These are phyloP conservation scores for Syngnathoides biaculeatus DNA, from an alignment of 2,113 vertebrate species.

Conservation along the genomic window DNA sequence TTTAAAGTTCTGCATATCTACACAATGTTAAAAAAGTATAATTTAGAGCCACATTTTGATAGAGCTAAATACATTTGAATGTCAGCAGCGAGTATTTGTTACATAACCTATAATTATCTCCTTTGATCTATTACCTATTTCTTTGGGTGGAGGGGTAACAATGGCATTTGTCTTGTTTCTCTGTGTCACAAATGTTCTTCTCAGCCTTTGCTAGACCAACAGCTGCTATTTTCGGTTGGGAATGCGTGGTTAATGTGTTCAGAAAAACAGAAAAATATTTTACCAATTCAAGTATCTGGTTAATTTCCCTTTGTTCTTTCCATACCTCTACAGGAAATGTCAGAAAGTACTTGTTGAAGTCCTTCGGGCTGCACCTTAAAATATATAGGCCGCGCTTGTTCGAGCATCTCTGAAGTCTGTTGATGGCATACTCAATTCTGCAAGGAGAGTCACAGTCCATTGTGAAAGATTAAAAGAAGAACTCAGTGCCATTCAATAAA, in stretches of 20 bases:
- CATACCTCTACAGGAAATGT: conserved; percentile 90
- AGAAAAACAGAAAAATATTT: not conserved
- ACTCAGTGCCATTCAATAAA: not conserved
- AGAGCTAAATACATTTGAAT: no score
- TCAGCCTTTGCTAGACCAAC: not conserved
- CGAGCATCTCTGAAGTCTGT: conserved; percentile 82
- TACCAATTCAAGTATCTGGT: not conserved
- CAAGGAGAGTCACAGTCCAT: not conserved
- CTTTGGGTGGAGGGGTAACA: no score
- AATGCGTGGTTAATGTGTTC: not conserved
- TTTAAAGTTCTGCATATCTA: no score
- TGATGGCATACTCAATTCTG: conserved; percentile 92
- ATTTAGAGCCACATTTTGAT: no score
- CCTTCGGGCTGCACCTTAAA: conserved; percentile 92
- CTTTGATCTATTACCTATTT: no score
- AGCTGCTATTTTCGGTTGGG: not conserved
- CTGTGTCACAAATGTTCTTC: not conserved
- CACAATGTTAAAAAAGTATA: no score
- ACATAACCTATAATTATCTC: no score
- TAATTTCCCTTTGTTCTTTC: conserved; percentile 19
- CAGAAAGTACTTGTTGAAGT: conserved; percentile 93
- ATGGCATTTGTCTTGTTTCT: not conserved
- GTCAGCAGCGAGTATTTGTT: no score
- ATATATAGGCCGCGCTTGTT: conserved; percentile 87
- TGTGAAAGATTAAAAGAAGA: not conserved